Evolutionary conservation across 2,797 vertebrate species (phyloP).

Genomic region (Helarctos malayanus): DNA sequence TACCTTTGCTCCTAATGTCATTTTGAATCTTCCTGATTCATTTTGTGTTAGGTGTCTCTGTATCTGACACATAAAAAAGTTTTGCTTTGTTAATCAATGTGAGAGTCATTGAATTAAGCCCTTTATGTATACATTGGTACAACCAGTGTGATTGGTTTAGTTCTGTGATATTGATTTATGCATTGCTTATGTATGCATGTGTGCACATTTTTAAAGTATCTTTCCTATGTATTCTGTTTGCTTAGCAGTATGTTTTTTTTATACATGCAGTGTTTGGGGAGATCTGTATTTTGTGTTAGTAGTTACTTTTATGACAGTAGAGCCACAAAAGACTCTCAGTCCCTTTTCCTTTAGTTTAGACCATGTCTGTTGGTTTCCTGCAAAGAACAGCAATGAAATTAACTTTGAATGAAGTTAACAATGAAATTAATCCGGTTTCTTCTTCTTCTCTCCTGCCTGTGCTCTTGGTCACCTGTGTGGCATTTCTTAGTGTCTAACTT

Average conservation of each 20-base stretch:
- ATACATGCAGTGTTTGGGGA: not conserved
- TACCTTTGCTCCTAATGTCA: not conserved
- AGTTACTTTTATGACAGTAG: not conserved
- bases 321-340: not conserved
- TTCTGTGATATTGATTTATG: not conserved
- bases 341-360: not conserved
- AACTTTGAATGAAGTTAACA: not conserved
- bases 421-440: not conserved
- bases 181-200: not conserved
- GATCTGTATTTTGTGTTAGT: not conserved
- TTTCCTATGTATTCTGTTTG: not conserved
- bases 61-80: not conserved
- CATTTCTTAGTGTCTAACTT: conserved; percentile 31
- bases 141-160: not conserved
- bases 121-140: not conserved
- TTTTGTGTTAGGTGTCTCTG: conserved; percentile 1
- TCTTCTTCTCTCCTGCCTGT: not conserved
- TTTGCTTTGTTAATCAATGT: not conserved
- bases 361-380: not conserved
- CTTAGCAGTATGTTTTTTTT: not conserved
- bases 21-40: not conserved
- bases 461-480: not conserved
- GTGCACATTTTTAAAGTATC: not conserved
- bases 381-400: not conserved
- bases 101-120: conserved; percentile 5